Base-by-base conservation (phyloP, 2,113 vertebrate species). In the Hippocampus guttulatus region DNA sequence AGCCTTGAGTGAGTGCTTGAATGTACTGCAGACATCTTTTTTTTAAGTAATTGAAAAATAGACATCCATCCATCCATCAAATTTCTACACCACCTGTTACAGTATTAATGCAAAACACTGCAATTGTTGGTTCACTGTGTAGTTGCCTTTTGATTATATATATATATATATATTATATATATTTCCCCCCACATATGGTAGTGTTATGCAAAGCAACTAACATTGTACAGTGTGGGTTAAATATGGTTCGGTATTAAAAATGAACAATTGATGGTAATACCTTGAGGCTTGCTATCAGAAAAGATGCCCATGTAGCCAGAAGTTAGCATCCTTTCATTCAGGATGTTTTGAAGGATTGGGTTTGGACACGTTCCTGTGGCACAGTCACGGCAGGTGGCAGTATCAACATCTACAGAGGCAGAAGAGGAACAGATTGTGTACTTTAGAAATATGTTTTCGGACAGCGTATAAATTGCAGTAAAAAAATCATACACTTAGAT, bases 371-470 rank as follows among this genome's bases (percentile, higher is more conserved):
- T 80, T 45, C 84, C 87, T 63, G 72, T 88, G 2, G 64, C 0
- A 79, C 92, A 93, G 87, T 92, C 68, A 16, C 76, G 88, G 79
- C 92, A 93, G 70, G 92, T 92, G 30, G 87, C 43, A 18, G 87
- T 83, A 58, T 81, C 7, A n/a, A 68, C 0, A 64, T 86, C 92
- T 92, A 58, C 21, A 75, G 3, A 75, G 18, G 49, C 23, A 64
- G 62, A 64, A 64, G 0, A 11, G 18, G n/a, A 43, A 43, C 14
- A 30, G 15, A 15, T 30, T 30, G 2, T 60, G 30, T 8, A 54
- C 21, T 9, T n/a, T 54, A n/a, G 30, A 18, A 33, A 1, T 60
- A 33, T 30, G 27, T 12, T 27, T 30, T 33, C 2, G 3, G 6
- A 60, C 15, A 9, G 12, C 7, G 57, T 33, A 30, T 30, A 18